These are phyloP conservation scores for Sander lucioperca DNA, from an alignment of 2,113 vertebrate genomes.

Conservation along the genomic window DNA sequence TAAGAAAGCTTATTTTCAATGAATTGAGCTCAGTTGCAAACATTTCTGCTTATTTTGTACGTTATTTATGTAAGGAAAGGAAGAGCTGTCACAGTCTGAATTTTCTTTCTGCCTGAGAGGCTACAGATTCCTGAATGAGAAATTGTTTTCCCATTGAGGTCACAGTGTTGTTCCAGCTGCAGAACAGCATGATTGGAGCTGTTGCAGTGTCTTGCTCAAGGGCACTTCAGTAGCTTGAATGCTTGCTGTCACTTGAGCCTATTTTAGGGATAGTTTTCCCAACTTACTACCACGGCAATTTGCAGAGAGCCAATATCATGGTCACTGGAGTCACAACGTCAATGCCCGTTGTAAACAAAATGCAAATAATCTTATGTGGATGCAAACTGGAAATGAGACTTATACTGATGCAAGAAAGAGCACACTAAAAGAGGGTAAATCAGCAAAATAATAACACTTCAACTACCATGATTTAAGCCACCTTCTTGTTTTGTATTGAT, in stretches of 20 bases:
- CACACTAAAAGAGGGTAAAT: constrained; percentile 14
- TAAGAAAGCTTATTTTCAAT: not conserved
- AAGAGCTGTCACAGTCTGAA: constrained; percentile 16
- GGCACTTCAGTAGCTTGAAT: constrained; percentile 27
- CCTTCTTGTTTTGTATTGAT: not conserved
- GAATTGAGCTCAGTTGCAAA: constrained; percentile 11
- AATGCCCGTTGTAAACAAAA: constrained; percentile 45
- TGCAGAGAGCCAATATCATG: constrained; percentile 41
- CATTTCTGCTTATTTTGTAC: not conserved
- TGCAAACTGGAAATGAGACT: constrained; percentile 42
- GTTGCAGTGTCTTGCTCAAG: constrained; percentile 37
- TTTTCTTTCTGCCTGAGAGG: constrained; percentile 1
- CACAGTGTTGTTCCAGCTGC: constrained; percentile 23
- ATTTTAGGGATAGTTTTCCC: constrained; percentile 19
- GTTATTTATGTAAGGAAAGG: constrained; percentile 40
- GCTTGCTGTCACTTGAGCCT: constrained; percentile 22
- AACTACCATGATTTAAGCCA: too few relatives aligned
- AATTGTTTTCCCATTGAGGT: constrained; percentile 23
- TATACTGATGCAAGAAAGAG: not conserved
- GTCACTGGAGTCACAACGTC: constrained; percentile 20
- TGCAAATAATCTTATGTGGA: constrained; percentile 45
- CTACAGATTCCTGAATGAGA: constrained; percentile 17
- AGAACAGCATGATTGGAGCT: constrained; percentile 18
- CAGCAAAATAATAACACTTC: constrained; percentile 4
- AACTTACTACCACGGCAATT: not conserved